Percentiles rank a stretch among this genome's conserved stretches.
phyloP scores from a whole-genome alignment of 1,140 invertebrate genomes.

The Aculops lycopersici region DNA sequence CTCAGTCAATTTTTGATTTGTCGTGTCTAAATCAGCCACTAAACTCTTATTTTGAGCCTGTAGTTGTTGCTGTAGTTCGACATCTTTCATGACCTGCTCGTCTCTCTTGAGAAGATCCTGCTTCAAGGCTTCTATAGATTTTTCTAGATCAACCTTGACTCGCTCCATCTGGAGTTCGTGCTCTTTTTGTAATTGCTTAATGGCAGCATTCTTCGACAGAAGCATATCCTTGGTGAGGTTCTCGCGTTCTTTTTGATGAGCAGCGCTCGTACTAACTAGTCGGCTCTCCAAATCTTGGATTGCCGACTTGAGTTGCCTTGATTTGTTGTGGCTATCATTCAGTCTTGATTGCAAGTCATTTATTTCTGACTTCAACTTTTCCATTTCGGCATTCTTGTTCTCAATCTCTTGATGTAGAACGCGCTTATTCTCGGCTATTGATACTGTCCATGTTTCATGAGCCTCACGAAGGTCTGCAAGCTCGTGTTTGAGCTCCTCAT shows the following conservation, averaged over 20 bases:
- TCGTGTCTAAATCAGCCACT: background rate
- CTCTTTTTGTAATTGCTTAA: background rate
- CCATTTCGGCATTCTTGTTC: background rate
- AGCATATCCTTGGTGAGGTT: background rate
- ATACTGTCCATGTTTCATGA: background rate
- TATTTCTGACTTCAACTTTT: background rate
- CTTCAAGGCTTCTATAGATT: background rate
- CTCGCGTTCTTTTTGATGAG: background rate
- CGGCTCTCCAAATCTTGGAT: background rate
- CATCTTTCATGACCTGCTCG: background rate
- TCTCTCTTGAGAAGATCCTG: background rate
- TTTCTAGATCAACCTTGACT: background rate
- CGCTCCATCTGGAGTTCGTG: background rate
- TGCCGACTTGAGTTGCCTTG: background rate
- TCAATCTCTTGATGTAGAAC: background rate
- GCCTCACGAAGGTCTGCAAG: background rate
- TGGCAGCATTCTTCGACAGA: background rate
- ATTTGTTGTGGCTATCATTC: background rate
- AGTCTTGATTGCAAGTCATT: background rate
- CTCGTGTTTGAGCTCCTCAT: background rate
- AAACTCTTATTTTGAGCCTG: background rate
- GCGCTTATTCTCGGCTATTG: background rate
- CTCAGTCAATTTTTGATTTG: background rate
- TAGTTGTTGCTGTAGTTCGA: background rate
- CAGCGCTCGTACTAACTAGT: background rate